These are phyloP conservation scores for Xerus inauris DNA, from an alignment of 2,113 vertebrate species.

Conservation along the genomic window DNA sequence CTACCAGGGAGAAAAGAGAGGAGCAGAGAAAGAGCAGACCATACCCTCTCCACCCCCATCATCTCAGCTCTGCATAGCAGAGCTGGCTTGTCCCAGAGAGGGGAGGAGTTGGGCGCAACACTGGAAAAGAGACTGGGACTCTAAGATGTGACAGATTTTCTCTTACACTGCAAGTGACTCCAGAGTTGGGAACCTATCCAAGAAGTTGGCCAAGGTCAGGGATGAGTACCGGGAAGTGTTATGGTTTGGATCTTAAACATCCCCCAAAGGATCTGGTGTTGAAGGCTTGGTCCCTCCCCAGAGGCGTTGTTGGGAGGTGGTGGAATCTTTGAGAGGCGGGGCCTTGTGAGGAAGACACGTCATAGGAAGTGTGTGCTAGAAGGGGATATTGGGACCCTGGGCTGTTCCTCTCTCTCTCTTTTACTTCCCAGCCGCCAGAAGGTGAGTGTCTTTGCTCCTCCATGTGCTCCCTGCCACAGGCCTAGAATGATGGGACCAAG, in stretches of 20 bases:
- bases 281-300: not conserved
- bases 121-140: not conserved
- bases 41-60: not conserved
- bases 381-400: not conserved
- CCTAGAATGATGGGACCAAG: not conserved
- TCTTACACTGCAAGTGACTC: not conserved
- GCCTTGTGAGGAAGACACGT: not conserved
- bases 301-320: not conserved
- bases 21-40: not conserved
- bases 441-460: too few species aligned
- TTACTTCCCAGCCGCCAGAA: not conserved
- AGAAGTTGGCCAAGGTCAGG: not conserved
- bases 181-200: not conserved
- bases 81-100: not conserved
- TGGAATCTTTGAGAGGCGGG: not conserved
- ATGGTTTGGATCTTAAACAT: not conserved
- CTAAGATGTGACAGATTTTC: not conserved
- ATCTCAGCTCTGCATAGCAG: not conserved
- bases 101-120: not conserved
- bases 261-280: too few species aligned
- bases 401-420: not conserved
- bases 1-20: not conserved
- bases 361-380: too few species aligned
- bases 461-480: not conserved
- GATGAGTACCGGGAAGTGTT: not conserved